Conservation (phyloP, 2,888 invertebrate species). For the Protula sp. region DNA sequence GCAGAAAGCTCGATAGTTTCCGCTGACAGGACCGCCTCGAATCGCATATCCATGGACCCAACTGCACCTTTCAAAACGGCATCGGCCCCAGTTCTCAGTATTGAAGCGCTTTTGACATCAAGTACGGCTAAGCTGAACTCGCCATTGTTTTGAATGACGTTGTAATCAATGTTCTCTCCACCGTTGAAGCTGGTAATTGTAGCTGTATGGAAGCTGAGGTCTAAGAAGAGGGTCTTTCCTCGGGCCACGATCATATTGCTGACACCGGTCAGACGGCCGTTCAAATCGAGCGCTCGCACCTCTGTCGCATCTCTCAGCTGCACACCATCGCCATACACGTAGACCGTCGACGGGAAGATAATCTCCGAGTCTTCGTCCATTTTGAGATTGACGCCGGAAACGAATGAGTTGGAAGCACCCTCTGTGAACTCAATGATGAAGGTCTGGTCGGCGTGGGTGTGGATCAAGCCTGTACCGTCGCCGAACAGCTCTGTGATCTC, state of each 20-base stretch:
- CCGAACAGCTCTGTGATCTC: constrained; percentile 25
- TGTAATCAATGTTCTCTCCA: constrained; percentile 1
- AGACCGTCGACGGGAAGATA: constrained; percentile 27
- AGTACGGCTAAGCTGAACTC: constrained; percentile 27
- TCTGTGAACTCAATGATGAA: constrained; percentile 27
- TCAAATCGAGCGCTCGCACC: constrained; percentile 24
- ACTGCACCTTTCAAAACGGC: constrained; percentile 20
- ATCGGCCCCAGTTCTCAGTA: constrained; percentile 27
- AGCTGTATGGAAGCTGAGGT: constrained; percentile 29
- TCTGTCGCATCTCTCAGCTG: constrained; percentile 16
- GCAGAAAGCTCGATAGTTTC: constrained; percentile 29
- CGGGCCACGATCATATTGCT: constrained; percentile 28
- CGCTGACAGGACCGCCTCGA: constrained; percentile 29
- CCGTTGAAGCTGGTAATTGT: too few relatives aligned
- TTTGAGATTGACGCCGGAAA: constrained; percentile 31
- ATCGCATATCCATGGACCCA: constrained; percentile 28
- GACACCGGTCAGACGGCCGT: constrained; percentile 31
- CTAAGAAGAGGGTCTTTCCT: constrained; percentile 26
- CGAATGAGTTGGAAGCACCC: constrained; percentile 26
- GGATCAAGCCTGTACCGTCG: constrained; percentile 31
- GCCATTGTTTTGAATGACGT: constrained; percentile 21
- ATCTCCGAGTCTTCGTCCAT: constrained; percentile 27
- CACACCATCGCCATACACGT: constrained; percentile 33
- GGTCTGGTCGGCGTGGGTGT: constrained; percentile 26
- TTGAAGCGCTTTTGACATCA: constrained; percentile 29